Evolutionary conservation across 2,113 vertebrate genomes (phyloP), one percentile per base, ranked within the genome.

Genomic region (Lepus americanus): DNA sequence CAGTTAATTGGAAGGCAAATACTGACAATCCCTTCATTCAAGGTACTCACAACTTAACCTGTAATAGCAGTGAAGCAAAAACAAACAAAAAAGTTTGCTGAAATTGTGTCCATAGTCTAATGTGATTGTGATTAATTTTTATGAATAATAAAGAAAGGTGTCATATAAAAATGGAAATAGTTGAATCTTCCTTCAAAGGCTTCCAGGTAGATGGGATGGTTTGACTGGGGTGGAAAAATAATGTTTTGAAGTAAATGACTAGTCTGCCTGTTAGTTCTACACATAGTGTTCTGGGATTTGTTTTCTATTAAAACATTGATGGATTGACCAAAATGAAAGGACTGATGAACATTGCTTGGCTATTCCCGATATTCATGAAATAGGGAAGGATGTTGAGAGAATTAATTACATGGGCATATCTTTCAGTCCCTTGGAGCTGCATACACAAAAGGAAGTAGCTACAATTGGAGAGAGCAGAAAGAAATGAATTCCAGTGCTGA

Each of bases 1-100:
- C 64, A 96, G 95, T 97, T 97, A 97, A 97, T 97, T 97, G 96
- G 94, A 94, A 97, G 63, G 80, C 94, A 98, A 97, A 97, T 91
- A 87, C 72, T 78, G 92, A 95, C 88, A 97, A 81, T 95, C 83
- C 49, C 74, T 92, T 95, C 67, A 89, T 49, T 80, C 73, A 87
- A 90, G 96, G 95, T 39, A 97, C 67, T 74, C 66, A 74, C 6
- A 83, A 84, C 85, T 92, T 94, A 79, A 82, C 55, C 36, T 31
- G 27, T 74, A 78, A 93, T 70, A 92, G 87, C 29, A 85, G 14
- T 4, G 5, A 84, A 91, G 61, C 33, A 78, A 63, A 74, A 59
- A 51, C 79, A 19, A 77, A 86, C 19, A 25, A 73, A 74, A 49
- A 81, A 25, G 2, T 51, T 78, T 89, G 11, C 33, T 72, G 72